Evolutionary conservation across 2,797 vertebrate species (phyloP).

Genomic region (Anas acuta): DNA sequence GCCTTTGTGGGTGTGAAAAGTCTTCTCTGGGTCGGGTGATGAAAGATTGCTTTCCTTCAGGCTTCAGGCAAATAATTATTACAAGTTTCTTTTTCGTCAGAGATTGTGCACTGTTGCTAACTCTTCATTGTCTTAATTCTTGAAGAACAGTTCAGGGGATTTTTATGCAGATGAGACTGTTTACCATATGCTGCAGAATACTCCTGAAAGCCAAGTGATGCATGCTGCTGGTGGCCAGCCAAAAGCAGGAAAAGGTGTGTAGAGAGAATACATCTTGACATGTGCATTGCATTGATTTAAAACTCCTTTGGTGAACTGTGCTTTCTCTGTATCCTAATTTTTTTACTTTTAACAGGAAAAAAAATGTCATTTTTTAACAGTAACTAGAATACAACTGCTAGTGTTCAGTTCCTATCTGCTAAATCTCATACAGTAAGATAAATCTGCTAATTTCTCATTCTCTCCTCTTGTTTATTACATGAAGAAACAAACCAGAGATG

Average conservation of each 20-base stretch:
- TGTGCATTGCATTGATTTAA: background rate
- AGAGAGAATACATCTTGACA: background rate
- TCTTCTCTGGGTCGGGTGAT: background rate
- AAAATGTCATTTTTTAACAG: background rate
- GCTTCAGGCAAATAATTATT: background rate
- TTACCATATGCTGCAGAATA: slow-evolving; percentile 65
- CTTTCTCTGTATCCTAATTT: background rate
- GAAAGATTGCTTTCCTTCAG: background rate
- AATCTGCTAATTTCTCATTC: background rate
- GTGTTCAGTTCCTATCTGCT: background rate
- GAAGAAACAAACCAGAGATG: background rate
- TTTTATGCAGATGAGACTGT: slow-evolving; percentile 63
- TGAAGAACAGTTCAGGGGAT: slow-evolving; percentile 67
- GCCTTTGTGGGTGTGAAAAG: background rate
- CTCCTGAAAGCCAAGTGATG: slow-evolving; percentile 78
- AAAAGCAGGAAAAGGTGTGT: slow-evolving; percentile 87
- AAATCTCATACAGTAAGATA: background rate
- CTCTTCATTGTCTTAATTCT: background rate
- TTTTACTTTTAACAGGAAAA: background rate
- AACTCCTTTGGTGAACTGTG: background rate
- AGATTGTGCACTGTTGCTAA: background rate
- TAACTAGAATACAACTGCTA: background rate
- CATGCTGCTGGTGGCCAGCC: slow-evolving; percentile 73
- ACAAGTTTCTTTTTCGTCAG: background rate
- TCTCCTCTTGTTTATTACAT: background rate